Conservation (phyloP, 1,140 invertebrate species). For the Papilio aristodemus region DNA sequence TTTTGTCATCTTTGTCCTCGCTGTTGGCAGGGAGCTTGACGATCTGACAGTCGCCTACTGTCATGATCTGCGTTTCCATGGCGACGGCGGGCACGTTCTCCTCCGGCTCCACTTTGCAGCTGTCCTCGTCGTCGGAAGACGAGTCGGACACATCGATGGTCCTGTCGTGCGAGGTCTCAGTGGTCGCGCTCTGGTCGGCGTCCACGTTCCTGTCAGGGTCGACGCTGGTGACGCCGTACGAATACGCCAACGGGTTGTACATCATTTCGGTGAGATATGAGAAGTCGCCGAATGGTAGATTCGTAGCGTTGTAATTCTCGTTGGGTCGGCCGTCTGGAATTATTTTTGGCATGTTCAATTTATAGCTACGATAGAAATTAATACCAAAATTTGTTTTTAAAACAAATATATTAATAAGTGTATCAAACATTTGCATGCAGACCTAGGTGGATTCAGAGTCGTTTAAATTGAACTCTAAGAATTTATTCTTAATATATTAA, state of each 20-base stretch:
- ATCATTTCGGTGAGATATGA: slow-evolving; percentile 81
- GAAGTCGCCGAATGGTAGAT: slow-evolving; percentile 81
- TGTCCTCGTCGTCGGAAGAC: slow-evolving; percentile 63
- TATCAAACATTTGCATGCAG: slow-evolving; percentile 13
- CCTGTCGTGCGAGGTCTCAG: slow-evolving; percentile 58
- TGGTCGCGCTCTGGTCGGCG: slow-evolving; percentile 49
- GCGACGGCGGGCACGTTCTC: slow-evolving; percentile 59
- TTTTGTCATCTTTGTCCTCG: slow-evolving; percentile 59
- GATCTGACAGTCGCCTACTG: slow-evolving; percentile 75
- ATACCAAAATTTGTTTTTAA: neutral
- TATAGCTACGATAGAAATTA: neutral
- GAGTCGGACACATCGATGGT: slow-evolving; percentile 70
- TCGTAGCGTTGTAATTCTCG: slow-evolving; percentile 81
- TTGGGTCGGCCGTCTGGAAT: slow-evolving; percentile 71
- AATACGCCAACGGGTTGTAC: slow-evolving; percentile 68
- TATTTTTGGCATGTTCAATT: neutral
- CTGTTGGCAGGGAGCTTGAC: slow-evolving; percentile 64
- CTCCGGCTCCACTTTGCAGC: slow-evolving; percentile 55
- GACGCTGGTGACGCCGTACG: slow-evolving; percentile 64
- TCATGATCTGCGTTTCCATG: slow-evolving; percentile 71
- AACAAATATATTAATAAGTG: neutral
- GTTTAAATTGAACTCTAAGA: neutral
- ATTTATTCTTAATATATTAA: too few species aligned
- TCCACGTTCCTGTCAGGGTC: slow-evolving; percentile 67
- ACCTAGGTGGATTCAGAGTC: neutral